Conservation (phyloP, 2,797 vertebrate species). For the Thaleichthys pacificus region DNA sequence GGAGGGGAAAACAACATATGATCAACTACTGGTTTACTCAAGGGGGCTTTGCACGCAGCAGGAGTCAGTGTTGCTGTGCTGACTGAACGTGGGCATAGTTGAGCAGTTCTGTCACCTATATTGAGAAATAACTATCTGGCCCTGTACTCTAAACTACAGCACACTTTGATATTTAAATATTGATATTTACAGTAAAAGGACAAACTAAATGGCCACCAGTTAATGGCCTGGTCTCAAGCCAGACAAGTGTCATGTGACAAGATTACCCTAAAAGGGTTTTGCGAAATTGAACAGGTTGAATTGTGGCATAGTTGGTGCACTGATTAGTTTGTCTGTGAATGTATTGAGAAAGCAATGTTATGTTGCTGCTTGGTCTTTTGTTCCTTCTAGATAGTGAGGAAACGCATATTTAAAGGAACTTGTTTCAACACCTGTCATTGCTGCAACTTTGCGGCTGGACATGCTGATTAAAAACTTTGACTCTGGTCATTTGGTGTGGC, state of each 20-base stretch:
- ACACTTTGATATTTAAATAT: no score
- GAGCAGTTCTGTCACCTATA: no score
- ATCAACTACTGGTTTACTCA: slow-evolving; percentile 8
- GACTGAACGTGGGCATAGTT: not conserved
- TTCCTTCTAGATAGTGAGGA: not conserved
- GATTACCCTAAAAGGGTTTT: not conserved
- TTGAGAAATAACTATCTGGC: no score
- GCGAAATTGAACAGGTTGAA: not conserved
- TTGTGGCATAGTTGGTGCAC: not conserved
- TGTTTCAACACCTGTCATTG: slow-evolving; percentile 3
- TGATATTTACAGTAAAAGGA: not conserved
- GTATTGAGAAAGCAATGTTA: not conserved
- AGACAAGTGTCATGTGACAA: not conserved
- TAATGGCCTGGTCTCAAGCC: not conserved
- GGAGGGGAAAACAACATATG: slow-evolving; percentile 22
- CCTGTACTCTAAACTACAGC: no score
- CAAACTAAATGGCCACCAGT: not conserved
- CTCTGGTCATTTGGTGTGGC: no score
- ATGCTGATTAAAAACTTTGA: not conserved
- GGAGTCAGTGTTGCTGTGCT: not conserved
- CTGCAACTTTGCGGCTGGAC: not conserved
- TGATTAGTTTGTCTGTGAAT: not conserved
- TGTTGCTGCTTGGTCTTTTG: not conserved
- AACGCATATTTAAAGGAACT: slow-evolving; percentile 14
- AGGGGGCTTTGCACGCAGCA: not conserved